Evolutionary conservation across 2,113 vertebrate species (phyloP).

Genomic region (Podocnemis expansa): DNA sequence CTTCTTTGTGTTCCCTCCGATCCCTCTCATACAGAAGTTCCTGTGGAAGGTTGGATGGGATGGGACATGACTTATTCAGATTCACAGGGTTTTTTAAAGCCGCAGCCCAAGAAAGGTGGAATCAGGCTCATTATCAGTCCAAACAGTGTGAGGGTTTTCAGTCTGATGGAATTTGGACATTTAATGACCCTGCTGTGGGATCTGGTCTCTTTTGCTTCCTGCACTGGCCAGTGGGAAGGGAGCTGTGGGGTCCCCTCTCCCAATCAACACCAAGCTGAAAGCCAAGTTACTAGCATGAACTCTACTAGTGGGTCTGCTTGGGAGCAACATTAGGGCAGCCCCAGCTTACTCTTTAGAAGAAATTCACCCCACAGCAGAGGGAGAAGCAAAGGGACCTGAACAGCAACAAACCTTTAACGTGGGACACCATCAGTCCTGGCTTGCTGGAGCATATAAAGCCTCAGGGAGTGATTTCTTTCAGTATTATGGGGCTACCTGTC

Average conservation of each 20-base stretch:
- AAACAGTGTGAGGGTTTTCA: no score
- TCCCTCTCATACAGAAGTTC: no score
- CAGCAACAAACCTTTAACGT: not conserved
- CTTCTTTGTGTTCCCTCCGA: no score
- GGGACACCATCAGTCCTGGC: not conserved
- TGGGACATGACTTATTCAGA: no score
- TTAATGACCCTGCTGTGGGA: not conserved
- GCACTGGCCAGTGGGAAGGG: no score
- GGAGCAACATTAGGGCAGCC: not conserved
- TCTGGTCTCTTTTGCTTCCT: not conserved
- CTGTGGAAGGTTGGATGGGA: no score
- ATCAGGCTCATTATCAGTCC: no score
- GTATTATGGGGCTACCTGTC: not conserved
- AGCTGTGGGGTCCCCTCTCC: not conserved
- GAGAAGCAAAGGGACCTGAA: no score
- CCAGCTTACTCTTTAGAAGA: not conserved
- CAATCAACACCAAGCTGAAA: no score
- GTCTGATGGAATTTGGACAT: not conserved
- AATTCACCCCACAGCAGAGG: not conserved
- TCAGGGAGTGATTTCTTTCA: not conserved
- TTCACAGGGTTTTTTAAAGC: no score
- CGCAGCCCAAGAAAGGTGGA: no score
- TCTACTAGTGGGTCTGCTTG: not conserved
- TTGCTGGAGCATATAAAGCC: not conserved
- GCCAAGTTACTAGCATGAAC: not conserved